These are phyloP conservation scores for Oriolus oriolus DNA, from an alignment of 2,113 vertebrate genomes.

Conservation along the genomic window DNA sequence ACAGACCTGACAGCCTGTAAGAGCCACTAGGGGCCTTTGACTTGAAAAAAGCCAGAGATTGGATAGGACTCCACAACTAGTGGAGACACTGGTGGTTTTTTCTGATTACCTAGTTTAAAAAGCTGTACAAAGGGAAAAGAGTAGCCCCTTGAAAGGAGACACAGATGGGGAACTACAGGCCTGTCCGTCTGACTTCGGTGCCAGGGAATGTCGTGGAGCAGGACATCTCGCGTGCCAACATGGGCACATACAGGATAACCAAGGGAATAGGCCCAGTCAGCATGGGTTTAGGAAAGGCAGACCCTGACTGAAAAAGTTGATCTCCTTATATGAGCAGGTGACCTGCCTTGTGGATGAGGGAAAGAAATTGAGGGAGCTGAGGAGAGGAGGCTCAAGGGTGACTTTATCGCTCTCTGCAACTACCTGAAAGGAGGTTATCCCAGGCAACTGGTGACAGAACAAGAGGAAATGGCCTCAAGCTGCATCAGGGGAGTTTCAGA, in stretches of 20 bases:
- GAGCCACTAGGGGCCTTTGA: neutral
- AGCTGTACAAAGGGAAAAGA: neutral
- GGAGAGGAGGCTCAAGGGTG: neutral
- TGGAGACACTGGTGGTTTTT: neutral
- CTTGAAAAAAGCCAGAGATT: neutral
- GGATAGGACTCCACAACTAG: neutral
- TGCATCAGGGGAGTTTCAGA: neutral
- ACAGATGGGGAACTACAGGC: neutral
- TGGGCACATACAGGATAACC: neutral
- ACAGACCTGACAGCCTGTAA: neutral
- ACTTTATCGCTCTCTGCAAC: neutral
- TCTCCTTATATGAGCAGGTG: neutral
- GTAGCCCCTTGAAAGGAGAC: neutral
- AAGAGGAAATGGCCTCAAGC: neutral
- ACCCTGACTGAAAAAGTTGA: rapidly evolving
- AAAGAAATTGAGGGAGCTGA: neutral
- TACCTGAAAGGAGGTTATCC: neutral
- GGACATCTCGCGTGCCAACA: rapidly evolving
- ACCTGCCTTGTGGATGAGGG: neutral
- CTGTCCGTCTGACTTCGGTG: neutral
- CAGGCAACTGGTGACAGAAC: neutral
- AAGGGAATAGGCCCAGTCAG: neutral
- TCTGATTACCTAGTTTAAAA: neutral
- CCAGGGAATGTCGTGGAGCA: neutral
- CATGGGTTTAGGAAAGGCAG: neutral